These are phyloP conservation scores for Capreolus pygargus DNA, from an alignment of 2,113 vertebrate species.

Conservation along the genomic window DNA sequence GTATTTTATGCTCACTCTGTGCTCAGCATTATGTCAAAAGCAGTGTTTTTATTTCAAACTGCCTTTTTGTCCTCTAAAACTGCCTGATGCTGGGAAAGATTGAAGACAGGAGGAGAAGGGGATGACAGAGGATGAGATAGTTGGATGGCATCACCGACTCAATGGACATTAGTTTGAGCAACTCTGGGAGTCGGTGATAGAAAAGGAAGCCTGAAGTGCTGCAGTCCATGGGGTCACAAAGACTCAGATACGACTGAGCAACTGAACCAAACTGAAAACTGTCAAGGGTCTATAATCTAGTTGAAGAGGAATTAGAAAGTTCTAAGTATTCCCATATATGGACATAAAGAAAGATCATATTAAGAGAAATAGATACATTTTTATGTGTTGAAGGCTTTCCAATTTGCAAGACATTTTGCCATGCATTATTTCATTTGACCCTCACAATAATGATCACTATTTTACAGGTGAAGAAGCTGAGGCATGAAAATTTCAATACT, in stretches of 20 bases:
- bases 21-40: background rate
- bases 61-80: background rate
- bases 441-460: background rate
- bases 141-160: background rate
- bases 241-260: background rate
- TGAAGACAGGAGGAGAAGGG: background rate
- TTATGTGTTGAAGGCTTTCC: background rate
- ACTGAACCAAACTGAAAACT: background rate
- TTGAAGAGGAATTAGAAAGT: background rate
- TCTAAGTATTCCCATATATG: background rate
- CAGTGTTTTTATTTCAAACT: background rate
- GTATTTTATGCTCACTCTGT: background rate
- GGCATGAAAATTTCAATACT: background rate
- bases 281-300: background rate
- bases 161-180: background rate
- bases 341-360: background rate
- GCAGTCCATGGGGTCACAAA: background rate
- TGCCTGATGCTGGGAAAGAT: background rate
- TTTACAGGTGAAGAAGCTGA: background rate
- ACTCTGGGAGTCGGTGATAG: background rate
- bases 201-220: background rate
- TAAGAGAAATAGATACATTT: background rate
- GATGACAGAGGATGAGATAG: rapidly evolving
- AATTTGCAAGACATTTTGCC: background rate
- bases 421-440: background rate